phyloP scores from a whole-genome alignment of 1,140 invertebrate species.

The Drosophila baimaii region DNA sequence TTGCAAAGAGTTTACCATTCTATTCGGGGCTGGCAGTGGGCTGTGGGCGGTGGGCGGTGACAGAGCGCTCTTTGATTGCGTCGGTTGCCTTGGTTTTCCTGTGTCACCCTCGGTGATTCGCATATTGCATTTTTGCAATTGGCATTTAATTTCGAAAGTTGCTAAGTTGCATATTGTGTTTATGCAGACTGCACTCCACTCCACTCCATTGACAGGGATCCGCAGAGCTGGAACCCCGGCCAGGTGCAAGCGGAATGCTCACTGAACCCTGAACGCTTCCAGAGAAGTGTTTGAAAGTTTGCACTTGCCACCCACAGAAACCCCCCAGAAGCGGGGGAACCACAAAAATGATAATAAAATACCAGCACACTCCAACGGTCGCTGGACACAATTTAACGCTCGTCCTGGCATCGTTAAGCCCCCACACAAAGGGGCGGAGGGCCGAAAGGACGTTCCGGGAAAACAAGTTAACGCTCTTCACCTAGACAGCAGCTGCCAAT shows the following conservation, averaged over 20 bases:
- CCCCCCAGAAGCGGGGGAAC: slow-evolving; percentile 16
- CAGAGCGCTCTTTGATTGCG: slow-evolving; percentile 51
- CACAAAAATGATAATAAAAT: slow-evolving; percentile 78
- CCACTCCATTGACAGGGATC: slow-evolving; percentile 25
- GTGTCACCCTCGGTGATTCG: slow-evolving; percentile 21
- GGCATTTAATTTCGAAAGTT: slow-evolving; percentile 72
- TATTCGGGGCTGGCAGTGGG: slow-evolving; percentile 5
- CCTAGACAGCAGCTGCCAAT: slow-evolving; percentile 62
- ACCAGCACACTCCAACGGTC: slow-evolving; percentile 27
- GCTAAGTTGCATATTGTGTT: slow-evolving; percentile 48
- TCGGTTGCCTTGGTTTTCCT: slow-evolving; percentile 56
- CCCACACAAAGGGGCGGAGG: slow-evolving; percentile 5
- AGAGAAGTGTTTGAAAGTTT: slow-evolving; percentile 48
- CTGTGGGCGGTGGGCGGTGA: not conserved
- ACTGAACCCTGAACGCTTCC: slow-evolving; percentile 10
- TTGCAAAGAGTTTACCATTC: slow-evolving; percentile 20
- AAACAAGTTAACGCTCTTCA: slow-evolving; percentile 66
- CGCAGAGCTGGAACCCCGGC: not conserved
- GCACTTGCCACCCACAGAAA: slow-evolving; percentile 11
- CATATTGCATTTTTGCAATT: slow-evolving; percentile 64
- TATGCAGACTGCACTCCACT: slow-evolving; percentile 43
- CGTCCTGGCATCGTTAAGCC: slow-evolving; percentile 28
- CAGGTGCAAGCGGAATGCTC: slow-evolving; percentile 11
- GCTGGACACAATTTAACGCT: slow-evolving; percentile 45
- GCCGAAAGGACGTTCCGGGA: slow-evolving; percentile 16